These are phyloP conservation scores for Metopolophium dirhodum DNA, from an alignment of 1,140 invertebrate genomes.

Conservation along the genomic window DNA sequence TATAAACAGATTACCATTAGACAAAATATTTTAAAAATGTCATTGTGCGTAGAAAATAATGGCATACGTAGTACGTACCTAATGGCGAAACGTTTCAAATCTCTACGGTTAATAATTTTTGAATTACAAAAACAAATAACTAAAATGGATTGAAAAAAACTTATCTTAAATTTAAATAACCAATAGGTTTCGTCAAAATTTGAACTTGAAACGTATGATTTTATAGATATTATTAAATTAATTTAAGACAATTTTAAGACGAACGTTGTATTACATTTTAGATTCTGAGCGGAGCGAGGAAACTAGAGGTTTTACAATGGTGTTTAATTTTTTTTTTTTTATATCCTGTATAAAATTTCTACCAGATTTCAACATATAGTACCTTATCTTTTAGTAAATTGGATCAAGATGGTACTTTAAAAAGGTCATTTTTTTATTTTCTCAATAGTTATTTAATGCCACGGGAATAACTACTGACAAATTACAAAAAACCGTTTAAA, in stretches of 20 bases:
- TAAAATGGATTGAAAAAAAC: neutral
- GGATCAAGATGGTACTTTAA: no score
- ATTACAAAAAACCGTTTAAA: no score
- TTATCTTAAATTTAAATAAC: neutral
- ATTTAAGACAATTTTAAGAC: neutral
- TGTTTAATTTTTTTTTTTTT: no score
- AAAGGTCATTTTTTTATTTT: no score
- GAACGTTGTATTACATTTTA: no score
- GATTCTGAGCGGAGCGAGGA: no score
- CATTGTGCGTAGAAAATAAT: conserved; percentile 9
- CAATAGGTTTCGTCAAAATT: neutral
- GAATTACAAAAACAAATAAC: neutral
- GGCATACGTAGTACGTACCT: neutral
- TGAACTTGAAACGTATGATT: neutral
- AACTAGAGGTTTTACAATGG: no score
- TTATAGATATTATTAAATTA: neutral
- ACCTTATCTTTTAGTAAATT: no score
- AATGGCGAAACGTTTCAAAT: neutral
- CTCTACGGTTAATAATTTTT: neutral
- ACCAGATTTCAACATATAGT: no score
- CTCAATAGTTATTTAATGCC: no score
- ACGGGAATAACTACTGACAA: no score
- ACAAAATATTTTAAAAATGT: neutral
- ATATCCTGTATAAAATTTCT: no score
- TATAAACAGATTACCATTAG: neutral